These are phyloP conservation scores for Dreissena polymorpha DNA, from an alignment of 1,140 invertebrate genomes.

Conservation along the genomic window DNA sequence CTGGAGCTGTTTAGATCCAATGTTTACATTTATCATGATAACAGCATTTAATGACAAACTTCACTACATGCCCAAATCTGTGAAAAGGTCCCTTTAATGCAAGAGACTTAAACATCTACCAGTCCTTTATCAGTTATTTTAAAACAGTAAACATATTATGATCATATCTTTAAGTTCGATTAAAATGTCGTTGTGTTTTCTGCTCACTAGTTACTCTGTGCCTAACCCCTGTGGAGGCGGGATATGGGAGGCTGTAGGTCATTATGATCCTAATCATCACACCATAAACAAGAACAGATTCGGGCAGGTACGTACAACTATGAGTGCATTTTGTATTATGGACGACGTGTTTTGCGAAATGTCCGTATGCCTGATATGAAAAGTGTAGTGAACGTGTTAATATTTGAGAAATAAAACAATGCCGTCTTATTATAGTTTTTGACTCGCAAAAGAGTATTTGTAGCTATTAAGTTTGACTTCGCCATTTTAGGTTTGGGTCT, in stretches of 20 bases:
- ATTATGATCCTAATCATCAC: not conserved
- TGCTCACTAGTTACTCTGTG: not conserved
- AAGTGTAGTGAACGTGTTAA: not conserved
- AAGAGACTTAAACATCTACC: too few relatives aligned
- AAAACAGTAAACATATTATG: too few relatives aligned
- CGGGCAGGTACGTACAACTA: not conserved
- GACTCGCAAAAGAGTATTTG: not conserved
- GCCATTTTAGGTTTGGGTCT: too few relatives aligned
- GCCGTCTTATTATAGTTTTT: not conserved
- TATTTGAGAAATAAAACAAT: not conserved
- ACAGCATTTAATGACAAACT: too few relatives aligned
- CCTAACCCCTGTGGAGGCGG: constrained; percentile 16
- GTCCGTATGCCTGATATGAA: not conserved
- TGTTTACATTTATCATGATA: too few relatives aligned
- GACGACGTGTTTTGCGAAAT: not conserved
- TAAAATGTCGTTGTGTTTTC: too few relatives aligned
- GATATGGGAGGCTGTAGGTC: constrained; percentile 11
- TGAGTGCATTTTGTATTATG: not conserved
- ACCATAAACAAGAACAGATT: not conserved
- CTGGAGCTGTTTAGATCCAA: too few relatives aligned
- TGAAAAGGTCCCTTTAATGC: too few relatives aligned
- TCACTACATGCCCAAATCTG: too few relatives aligned
- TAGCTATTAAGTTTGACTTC: not conserved
- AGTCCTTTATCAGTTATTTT: too few relatives aligned
- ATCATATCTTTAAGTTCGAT: too few relatives aligned